Evolutionary conservation across 2,797 vertebrate species (phyloP).

Genomic region (Neosilurus hyrtlii): DNA sequence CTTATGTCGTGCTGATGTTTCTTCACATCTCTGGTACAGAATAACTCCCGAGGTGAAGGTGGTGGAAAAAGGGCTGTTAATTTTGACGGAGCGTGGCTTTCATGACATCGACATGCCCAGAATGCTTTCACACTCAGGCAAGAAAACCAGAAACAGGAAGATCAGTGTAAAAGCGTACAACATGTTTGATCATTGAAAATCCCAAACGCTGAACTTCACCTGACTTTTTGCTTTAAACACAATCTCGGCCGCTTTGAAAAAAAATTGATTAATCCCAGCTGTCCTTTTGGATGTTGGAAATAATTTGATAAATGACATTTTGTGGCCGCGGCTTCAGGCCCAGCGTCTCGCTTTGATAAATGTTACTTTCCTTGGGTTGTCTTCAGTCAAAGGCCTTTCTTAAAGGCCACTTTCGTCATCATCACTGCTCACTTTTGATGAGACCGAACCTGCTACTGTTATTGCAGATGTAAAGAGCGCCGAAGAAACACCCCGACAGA

Average conservation of each 20-base stretch:
- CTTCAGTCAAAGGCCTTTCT: constrained; percentile 67
- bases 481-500: constrained; percentile 43
- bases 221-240: constrained; percentile 23
- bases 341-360: constrained; percentile 66
- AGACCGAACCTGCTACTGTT: constrained; percentile 56
- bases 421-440: constrained; percentile 63
- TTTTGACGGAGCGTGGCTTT: neutral
- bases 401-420: constrained; percentile 73
- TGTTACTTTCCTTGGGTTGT: constrained; percentile 65
- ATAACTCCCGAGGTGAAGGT: neutral
- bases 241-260: neutral
- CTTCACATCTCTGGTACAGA: neutral
- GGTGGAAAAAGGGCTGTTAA: neutral
- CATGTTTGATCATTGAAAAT: neutral
- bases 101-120: neutral
- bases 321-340: constrained; percentile 53
- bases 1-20: neutral
- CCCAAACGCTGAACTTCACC: neutral
- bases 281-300: constrained; percentile 45
- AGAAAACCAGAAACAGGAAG: neutral
- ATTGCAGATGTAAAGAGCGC: constrained; percentile 51
- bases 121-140: constrained; percentile 4
- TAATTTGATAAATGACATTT: constrained; percentile 65
- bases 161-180: neutral
- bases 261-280: constrained; percentile 43